These are phyloP conservation scores for Anisognathus igniventris DNA, from an alignment of 2,797 vertebrate genomes.

Conservation along the genomic window DNA sequence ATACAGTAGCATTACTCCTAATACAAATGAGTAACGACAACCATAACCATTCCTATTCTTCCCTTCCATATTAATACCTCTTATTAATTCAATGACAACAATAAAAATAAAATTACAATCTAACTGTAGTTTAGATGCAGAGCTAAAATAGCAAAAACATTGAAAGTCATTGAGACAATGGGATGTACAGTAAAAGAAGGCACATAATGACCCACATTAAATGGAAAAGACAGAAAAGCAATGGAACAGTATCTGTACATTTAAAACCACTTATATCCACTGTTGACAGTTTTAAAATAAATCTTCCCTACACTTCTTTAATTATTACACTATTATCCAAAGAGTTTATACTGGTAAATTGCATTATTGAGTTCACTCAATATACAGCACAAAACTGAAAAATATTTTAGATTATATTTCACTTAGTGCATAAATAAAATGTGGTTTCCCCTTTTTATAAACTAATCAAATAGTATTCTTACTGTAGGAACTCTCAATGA, in stretches of 20 bases:
- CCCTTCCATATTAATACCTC: neutral
- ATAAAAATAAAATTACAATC: neutral
- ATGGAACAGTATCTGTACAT: neutral
- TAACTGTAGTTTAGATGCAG: neutral
- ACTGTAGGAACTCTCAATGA: neutral
- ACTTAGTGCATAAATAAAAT: neutral
- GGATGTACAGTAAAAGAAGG: constrained; percentile 25
- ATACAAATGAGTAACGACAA: constrained; percentile 37
- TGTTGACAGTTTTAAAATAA: neutral
- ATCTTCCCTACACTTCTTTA: neutral
- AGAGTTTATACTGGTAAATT: neutral
- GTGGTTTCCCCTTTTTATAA: neutral
- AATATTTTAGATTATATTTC: neutral
- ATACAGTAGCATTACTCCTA: constrained; percentile 38
- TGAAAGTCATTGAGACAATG: constrained; percentile 45
- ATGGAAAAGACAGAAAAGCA: neutral
- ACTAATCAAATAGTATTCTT: neutral
- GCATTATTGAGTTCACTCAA: neutral
- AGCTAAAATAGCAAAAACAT: constrained; percentile 2
- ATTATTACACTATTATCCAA: neutral
- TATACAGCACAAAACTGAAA: neutral
- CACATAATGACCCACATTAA: neutral
- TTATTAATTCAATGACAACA: neutral
- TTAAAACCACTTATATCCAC: neutral
- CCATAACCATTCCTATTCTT: neutral